These are phyloP conservation scores for Zosterops pallidus DNA, from an alignment of 2,113 vertebrate species.

Conservation along the genomic window DNA sequence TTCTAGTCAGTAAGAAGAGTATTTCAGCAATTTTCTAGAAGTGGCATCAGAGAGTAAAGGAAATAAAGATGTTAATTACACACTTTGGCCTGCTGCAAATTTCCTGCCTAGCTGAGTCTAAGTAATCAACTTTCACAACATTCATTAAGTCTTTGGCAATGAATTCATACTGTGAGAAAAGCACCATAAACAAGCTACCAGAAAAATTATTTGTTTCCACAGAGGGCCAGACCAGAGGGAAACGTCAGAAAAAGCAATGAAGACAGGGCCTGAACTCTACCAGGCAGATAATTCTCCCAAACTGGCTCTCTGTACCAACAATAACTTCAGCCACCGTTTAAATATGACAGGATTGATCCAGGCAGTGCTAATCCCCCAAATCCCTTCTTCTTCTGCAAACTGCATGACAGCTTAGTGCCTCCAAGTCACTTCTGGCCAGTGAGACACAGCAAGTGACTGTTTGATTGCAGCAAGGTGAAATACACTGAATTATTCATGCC, in stretches of 20 bases:
- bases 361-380: not conserved
- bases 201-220: not conserved
- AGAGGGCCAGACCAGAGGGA: not conserved
- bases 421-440: not conserved
- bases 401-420: not conserved
- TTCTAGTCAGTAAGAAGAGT: not conserved
- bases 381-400: not conserved
- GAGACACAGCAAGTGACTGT: not conserved
- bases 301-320: not conserved
- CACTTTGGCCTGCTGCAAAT: not conserved
- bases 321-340: not conserved
- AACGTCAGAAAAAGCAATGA: not conserved
- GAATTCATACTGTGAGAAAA: not conserved
- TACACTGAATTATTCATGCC: not conserved
- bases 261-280: not conserved
- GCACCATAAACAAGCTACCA: not conserved
- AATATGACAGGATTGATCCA: slow-evolving; percentile 13
- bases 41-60: not conserved
- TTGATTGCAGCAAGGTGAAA: not conserved
- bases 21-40: not conserved
- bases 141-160: not conserved
- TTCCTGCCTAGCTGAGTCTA: not conserved
- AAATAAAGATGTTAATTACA: not conserved
- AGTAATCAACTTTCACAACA: not conserved
- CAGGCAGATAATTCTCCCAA: slow-evolving; percentile 4